Conservation (phyloP, 1,140 invertebrate species). For the Bombus waltoni region DNA sequence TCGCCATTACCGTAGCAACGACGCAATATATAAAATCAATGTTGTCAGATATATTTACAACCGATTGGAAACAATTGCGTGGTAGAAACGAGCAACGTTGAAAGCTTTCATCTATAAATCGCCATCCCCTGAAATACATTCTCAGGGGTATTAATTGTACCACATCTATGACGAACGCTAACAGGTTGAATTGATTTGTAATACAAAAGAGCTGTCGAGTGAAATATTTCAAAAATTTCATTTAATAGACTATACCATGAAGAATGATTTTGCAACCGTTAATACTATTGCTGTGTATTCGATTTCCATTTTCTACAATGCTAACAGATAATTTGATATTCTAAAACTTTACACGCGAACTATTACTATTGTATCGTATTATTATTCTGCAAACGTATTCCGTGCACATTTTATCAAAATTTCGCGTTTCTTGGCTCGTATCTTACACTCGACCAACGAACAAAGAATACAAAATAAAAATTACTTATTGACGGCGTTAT, state of each 20-base stretch:
- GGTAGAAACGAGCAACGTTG: background rate
- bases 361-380: background rate
- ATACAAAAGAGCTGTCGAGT: no score
- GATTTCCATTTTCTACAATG: background rate
- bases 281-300: background rate
- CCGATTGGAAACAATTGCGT: background rate
- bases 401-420: background rate
- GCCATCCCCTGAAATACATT: background rate
- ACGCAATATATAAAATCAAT: background rate
- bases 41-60: background rate
- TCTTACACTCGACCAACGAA: background rate
- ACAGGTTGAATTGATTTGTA: background rate
- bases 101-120: background rate
- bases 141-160: background rate
- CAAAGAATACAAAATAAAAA: no score
- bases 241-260: background rate
- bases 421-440: background rate
- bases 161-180: background rate
- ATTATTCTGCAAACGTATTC: background rate
- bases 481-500: no score
- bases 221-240: background rate
- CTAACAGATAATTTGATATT: fast-evolving
- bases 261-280: background rate
- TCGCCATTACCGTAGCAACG: background rate
- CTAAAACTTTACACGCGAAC: background rate